A percentile compares a stretch with the other conserved stretches of the same genome.
phyloP scores from a whole-genome alignment of 2,113 vertebrate genomes.

The Scomber scombrus region DNA sequence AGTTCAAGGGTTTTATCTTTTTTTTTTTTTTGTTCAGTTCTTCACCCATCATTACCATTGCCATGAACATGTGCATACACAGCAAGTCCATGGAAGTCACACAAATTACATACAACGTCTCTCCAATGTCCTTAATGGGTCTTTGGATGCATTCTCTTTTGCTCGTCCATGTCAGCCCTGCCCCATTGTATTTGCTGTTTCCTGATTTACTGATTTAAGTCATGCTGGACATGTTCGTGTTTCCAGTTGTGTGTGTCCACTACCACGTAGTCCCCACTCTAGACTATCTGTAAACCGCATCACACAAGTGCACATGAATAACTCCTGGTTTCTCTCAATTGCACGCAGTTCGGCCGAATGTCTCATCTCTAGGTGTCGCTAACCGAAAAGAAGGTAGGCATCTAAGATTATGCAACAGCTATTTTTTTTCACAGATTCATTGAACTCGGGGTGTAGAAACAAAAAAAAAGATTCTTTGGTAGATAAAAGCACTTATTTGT shows the following conservation, averaged over 20 bases:
- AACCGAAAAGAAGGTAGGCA: slow-evolving; percentile 99
- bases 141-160: slow-evolving; percentile 89
- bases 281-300: slow-evolving; percentile 77
- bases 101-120: slow-evolving; percentile 82
- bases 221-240: slow-evolving; percentile 87
- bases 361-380: slow-evolving; percentile 99
- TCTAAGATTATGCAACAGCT: slow-evolving; percentile 77
- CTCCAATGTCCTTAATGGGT: slow-evolving; percentile 85
- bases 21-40: slow-evolving; percentile 47
- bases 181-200: slow-evolving; percentile 86
- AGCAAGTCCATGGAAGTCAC: slow-evolving; percentile 67
- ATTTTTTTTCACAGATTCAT: slow-evolving; percentile 63
- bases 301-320: slow-evolving; percentile 89
- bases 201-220: slow-evolving; percentile 82
- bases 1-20: slow-evolving; percentile 43
- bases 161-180: slow-evolving; percentile 89
- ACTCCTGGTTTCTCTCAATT: slow-evolving; percentile 95
- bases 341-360: slow-evolving; percentile 98
- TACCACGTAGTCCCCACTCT: slow-evolving; percentile 77
- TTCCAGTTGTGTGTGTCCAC: slow-evolving; percentile 88
- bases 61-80: slow-evolving; percentile 60
- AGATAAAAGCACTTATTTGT: slow-evolving; percentile 34
- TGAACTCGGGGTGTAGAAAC: slow-evolving; percentile 22
- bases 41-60: slow-evolving; percentile 68
- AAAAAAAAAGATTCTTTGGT: slow-evolving; percentile 26